Conservation (phyloP, 2,113 vertebrate species). For the Colinus virginianus region DNA sequence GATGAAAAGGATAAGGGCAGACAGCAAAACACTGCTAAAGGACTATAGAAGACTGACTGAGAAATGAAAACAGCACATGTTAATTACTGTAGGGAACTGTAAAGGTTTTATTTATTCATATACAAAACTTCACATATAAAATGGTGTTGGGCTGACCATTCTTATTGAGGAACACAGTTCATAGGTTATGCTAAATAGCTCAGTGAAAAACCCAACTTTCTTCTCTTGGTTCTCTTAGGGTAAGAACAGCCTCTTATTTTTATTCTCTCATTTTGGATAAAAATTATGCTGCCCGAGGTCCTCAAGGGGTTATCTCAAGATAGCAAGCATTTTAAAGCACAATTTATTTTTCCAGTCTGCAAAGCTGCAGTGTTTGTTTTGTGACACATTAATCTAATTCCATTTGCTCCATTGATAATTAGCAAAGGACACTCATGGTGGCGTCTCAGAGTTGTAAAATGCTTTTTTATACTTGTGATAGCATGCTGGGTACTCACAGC, state of each 20-base stretch:
- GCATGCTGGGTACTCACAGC: background rate
- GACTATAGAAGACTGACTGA: background rate
- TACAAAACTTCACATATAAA: background rate
- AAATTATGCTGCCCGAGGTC: background rate
- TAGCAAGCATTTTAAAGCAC: background rate
- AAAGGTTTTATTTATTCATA: background rate
- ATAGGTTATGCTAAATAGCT: background rate
- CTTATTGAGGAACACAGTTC: background rate
- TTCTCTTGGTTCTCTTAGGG: background rate
- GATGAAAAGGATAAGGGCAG: background rate
- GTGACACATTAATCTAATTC: background rate
- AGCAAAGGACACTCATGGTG: background rate
- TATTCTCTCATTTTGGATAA: background rate
- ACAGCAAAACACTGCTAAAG: background rate
- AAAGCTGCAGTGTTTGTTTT: background rate
- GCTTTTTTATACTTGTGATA: background rate
- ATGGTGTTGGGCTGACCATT: background rate
- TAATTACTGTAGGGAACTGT: background rate
- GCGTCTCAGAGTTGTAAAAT: background rate
- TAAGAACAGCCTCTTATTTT: background rate
- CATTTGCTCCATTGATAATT: background rate
- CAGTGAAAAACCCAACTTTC: background rate
- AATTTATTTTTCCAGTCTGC: background rate
- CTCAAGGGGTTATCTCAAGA: background rate
- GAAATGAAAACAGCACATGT: background rate